Evolutionary conservation across 2,888 invertebrate species (phyloP).

Genomic region (Temnothorax unifasciatus): DNA sequence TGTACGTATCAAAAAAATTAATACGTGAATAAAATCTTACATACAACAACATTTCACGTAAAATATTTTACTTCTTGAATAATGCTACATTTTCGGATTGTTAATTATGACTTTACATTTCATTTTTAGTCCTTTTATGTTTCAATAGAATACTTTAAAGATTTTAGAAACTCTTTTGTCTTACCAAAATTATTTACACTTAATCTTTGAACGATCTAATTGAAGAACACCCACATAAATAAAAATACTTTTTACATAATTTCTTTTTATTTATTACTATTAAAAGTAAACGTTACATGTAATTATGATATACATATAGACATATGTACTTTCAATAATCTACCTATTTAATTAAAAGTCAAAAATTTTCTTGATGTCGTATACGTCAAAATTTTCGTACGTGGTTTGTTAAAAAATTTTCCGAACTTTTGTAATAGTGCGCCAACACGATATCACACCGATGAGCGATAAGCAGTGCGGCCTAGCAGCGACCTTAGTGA

Average conservation of each 20-base stretch:
- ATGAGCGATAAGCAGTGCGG: too few relatives aligned
- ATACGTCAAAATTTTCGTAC: not conserved
- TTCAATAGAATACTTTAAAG: not conserved
- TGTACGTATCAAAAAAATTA: constrained; percentile 13
- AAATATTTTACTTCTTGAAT: constrained; percentile 1
- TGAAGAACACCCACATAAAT: not conserved
- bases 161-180: not conserved
- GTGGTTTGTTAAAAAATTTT: too few relatives aligned
- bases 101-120: not conserved
- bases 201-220: not conserved
- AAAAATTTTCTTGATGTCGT: not conserved
- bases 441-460: too few relatives aligned
- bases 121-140: not conserved
- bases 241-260: constrained; percentile 2
- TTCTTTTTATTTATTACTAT: not conserved
- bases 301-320: not conserved
- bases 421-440: too few relatives aligned
- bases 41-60: not conserved
- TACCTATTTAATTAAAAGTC: not conserved
- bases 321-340: not conserved
- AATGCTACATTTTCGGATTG: not conserved
- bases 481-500: too few relatives aligned
- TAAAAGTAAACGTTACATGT: not conserved
- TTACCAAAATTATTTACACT: not conserved
- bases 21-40: not conserved